A percentile compares a stretch with the other conserved stretches of the same genome.
Evolutionary conservation across 1,140 invertebrate species (phyloP).

Genomic region (Ostrea edulis): DNA sequence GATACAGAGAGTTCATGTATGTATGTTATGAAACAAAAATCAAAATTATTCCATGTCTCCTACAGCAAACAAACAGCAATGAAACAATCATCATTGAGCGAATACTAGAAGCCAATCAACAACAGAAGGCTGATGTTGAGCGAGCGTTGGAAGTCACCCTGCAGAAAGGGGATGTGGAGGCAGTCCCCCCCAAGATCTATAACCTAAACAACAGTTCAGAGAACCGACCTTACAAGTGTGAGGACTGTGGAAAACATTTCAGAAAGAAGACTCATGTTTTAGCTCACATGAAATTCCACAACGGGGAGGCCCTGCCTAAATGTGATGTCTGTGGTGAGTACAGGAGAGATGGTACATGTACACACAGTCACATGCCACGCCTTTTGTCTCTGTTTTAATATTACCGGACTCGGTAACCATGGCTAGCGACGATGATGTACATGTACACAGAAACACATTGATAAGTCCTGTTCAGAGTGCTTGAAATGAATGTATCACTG

Average conservation of each 20-base stretch:
- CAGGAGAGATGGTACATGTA: too few relatives aligned
- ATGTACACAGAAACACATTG: too few relatives aligned
- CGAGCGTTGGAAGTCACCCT: not conserved
- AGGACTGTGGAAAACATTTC: conserved; percentile 58
- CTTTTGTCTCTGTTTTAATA: too few relatives aligned
- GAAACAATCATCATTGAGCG: conserved; percentile 21
- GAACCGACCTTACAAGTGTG: conserved; percentile 56
- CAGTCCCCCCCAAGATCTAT: conserved; percentile 54
- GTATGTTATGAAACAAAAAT: too few relatives aligned
- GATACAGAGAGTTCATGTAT: too few relatives aligned
- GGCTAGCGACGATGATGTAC: too few relatives aligned
- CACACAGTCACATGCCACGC: too few relatives aligned
- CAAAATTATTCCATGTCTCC: too few relatives aligned
- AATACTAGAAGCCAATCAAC: conserved; percentile 7
- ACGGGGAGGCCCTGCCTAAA: conserved; percentile 52
- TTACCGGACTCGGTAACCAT: too few relatives aligned
- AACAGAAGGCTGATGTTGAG: conserved; percentile 3
- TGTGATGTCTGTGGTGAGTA: conserved; percentile 56
- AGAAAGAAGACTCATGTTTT: conserved; percentile 57
- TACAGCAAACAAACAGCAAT: not conserved
- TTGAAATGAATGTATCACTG: too few relatives aligned
- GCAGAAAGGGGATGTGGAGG: not conserved
- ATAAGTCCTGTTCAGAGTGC: too few relatives aligned
- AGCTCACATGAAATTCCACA: conserved; percentile 56
- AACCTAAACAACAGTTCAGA: conserved; percentile 58